Base-by-base conservation (phyloP, 2,888 invertebrate species). In the Tryphoninae sp. region DNA sequence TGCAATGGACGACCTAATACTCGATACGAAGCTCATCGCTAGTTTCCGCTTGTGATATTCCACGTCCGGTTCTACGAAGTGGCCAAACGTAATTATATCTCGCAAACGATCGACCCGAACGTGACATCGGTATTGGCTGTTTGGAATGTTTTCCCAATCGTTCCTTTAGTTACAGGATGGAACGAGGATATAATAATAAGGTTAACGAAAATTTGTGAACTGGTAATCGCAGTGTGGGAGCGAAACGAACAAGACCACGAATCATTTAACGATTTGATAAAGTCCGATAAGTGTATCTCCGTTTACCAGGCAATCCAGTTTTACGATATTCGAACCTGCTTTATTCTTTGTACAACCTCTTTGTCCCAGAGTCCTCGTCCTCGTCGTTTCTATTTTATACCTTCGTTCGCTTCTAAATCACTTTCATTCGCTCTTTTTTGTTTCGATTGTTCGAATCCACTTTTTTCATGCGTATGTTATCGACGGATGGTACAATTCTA, bases 221-320 rank as follows among this genome's bases (percentile, higher is more conserved):
- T 3, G 1, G 45, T n/a, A 45, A 13, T 13, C 13, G 13, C 45
- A 45, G 45, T 45, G 45, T 2, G 9, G 45, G 33, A 33, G 6
- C 8, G 1, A 33, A 23, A 67, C 51, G 33, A 6, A 67, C 26
- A 53, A 67, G 23, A 58, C 23, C 6, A 53, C 51, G 33, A 19
- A 67, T 4, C 11, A 26, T 64, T 64, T 71, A 71, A 58, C 53
- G 51, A 4, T 42, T 23, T 4, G 61, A 72, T 61, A 61, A 49
- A 33, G 40, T 42, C 49, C 72, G 67, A 79, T 79, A 73, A 74
- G 79, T 74, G 73, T 74, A 74, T 55, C 61, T 68, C 67, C 51
- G 53, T 68, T 73, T 73, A 73, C 61, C 53, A 55, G 73, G 40
- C 42, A 45, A 73, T 79, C 22, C 22, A 53, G 53, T 62, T 65